A percentile compares a stretch with the other conserved stretches of the same genome.
Evolutionary conservation across 2,113 vertebrate species (phyloP).

Genomic region (Progne subis): DNA sequence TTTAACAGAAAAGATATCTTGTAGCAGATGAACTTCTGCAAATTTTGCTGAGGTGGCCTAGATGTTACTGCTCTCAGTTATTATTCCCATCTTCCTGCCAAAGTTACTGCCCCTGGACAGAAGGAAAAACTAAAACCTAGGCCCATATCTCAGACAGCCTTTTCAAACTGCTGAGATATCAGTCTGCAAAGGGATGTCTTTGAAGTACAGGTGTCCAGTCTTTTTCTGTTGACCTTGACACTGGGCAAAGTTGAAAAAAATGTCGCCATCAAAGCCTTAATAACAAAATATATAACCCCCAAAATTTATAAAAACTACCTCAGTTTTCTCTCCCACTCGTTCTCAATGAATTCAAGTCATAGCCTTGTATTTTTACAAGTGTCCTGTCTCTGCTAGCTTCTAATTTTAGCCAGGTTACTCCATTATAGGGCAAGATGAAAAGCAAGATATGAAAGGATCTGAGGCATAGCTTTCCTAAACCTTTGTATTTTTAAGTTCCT

Average conservation of each 20-base stretch:
- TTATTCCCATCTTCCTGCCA: background rate
- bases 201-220: background rate
- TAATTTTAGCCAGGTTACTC: background rate
- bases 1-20: background rate
- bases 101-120: background rate
- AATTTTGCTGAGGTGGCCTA: constrained; percentile 21
- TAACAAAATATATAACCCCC: background rate
- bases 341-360: background rate
- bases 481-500: background rate
- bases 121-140: background rate
- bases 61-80: background rate
- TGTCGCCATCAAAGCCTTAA: background rate
- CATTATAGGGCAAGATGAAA: constrained; percentile 5
- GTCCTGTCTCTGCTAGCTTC: background rate
- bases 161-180: background rate
- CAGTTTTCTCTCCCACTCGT: background rate
- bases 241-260: background rate
- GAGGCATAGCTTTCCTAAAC: background rate
- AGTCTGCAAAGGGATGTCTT: background rate
- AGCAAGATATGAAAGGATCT: background rate
- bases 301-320: background rate
- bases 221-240: background rate
- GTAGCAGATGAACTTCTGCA: background rate
- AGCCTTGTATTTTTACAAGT: background rate
- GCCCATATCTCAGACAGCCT: background rate